phyloP scores from a whole-genome alignment of 2,113 vertebrate genomes.

The Phaethornis superciliosus region DNA sequence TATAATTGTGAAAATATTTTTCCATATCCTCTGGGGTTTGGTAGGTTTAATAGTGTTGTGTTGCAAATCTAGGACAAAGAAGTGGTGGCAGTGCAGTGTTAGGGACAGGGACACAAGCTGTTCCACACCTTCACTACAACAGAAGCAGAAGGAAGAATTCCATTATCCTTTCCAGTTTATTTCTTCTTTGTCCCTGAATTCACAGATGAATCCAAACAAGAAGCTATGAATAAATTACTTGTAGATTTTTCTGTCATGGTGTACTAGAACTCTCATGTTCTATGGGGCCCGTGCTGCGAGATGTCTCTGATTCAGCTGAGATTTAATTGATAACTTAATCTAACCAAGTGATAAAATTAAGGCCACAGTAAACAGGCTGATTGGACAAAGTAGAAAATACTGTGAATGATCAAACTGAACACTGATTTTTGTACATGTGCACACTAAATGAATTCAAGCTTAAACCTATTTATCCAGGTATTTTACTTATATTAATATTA shows the following conservation, averaged over 20 bases:
- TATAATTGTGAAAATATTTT: neutral
- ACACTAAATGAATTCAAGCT: neutral
- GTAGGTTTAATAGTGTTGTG: neutral
- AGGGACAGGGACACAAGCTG: neutral
- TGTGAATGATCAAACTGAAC: neutral
- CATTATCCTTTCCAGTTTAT: neutral
- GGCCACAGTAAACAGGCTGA: neutral
- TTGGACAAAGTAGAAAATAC: neutral
- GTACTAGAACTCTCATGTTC: neutral
- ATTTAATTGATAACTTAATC: neutral
- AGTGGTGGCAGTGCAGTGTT: neutral
- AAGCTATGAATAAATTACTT: neutral
- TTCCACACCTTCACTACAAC: neutral
- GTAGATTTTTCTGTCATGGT: neutral
- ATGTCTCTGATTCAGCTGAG: neutral
- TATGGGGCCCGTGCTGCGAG: neutral
- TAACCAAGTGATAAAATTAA: neutral
- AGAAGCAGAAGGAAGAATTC: neutral
- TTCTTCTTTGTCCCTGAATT: neutral
- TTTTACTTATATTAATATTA: neutral
- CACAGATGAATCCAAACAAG: neutral
- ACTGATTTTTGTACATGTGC: neutral
- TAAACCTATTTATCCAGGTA: neutral
- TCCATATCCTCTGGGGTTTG: neutral
- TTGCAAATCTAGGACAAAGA: neutral